These are phyloP conservation scores for Calliphora vicina DNA, from an alignment of 1,140 invertebrate species.

Conservation along the genomic window DNA sequence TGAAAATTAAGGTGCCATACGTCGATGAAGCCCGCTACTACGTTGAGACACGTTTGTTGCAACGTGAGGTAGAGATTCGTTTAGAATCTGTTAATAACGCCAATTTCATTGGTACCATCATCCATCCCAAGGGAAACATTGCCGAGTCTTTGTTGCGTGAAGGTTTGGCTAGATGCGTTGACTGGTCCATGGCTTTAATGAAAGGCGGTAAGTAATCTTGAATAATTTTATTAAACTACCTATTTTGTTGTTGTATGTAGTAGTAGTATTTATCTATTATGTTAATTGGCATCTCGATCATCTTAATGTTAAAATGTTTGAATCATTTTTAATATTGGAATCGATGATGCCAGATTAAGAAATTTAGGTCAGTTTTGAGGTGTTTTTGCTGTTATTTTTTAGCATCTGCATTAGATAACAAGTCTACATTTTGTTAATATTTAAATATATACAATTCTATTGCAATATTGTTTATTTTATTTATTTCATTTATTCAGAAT, in stretches of 20 bases:
- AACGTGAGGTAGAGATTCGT: slow-evolving; percentile 92
- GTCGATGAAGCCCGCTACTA: slow-evolving; percentile 77
- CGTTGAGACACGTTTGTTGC: slow-evolving; percentile 88
- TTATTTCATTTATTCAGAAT: too few species aligned
- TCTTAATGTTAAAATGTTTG: slow-evolving; percentile 2
- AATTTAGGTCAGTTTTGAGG: slow-evolving; percentile 36
- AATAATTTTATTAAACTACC: too few species aligned
- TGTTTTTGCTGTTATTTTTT: slow-evolving; percentile 19
- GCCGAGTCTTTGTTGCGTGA: slow-evolving; percentile 89
- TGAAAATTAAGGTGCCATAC: slow-evolving; percentile 63
- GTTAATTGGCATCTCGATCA: slow-evolving; percentile 22
- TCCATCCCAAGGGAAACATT: slow-evolving; percentile 94
- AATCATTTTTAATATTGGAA: slow-evolving; percentile 24
- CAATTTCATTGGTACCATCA: slow-evolving; percentile 92
- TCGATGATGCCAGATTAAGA: slow-evolving; percentile 41
- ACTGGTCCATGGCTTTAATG: slow-evolving; percentile 94
- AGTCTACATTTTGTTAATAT: slow-evolving; percentile 6
- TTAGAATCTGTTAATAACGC: slow-evolving; percentile 92
- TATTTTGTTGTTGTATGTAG: too few species aligned
- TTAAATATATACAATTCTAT: background rate
- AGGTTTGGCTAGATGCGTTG: slow-evolving; percentile 96
- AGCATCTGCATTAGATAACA: slow-evolving; percentile 32
- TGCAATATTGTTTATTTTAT: background rate
- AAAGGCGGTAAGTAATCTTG: slow-evolving; percentile 68
- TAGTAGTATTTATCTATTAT: background rate